Percentiles rank a stretch among this genome's conserved stretches.
phyloP scores from a whole-genome alignment of 2,797 vertebrate species.

The Alosa sapidissima region DNA sequence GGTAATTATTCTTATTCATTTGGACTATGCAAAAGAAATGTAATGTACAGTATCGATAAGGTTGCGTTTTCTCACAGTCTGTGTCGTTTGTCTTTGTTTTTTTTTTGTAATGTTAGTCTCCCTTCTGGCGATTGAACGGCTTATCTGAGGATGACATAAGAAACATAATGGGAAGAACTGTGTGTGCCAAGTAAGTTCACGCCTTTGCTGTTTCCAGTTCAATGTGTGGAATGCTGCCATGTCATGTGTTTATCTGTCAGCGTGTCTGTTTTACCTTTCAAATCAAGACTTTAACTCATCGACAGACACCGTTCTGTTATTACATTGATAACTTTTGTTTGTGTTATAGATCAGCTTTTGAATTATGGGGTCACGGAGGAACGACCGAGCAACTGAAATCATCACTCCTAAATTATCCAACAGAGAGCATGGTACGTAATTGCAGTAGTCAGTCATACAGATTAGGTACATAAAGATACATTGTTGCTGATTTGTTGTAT shows the following conservation, averaged over 20 bases:
- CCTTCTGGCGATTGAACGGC: conserved; percentile 90
- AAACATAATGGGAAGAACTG: conserved; percentile 89
- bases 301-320: background rate
- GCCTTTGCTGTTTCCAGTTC: background rate
- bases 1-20: background rate
- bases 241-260: background rate
- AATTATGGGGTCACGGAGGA: conserved; percentile 91
- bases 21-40: too few species aligned
- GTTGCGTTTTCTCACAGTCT: background rate
- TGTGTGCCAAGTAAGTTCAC: conserved; percentile 93
- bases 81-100: background rate
- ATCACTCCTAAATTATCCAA: conserved; percentile 83
- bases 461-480: background rate
- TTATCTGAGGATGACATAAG: conserved; percentile 87
- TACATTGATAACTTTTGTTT: background rate
- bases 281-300: background rate
- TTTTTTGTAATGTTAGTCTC: conserved; percentile 74
- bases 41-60: background rate
- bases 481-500: background rate
- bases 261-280: conserved; percentile 2
- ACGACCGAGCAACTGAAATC: conserved; percentile 80
- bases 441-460: background rate
- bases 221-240: background rate
- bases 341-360: conserved; percentile 87
- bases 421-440: conserved; percentile 83